phyloP scores from a whole-genome alignment of 2,113 vertebrate species.

The Dinomys branickii region DNA sequence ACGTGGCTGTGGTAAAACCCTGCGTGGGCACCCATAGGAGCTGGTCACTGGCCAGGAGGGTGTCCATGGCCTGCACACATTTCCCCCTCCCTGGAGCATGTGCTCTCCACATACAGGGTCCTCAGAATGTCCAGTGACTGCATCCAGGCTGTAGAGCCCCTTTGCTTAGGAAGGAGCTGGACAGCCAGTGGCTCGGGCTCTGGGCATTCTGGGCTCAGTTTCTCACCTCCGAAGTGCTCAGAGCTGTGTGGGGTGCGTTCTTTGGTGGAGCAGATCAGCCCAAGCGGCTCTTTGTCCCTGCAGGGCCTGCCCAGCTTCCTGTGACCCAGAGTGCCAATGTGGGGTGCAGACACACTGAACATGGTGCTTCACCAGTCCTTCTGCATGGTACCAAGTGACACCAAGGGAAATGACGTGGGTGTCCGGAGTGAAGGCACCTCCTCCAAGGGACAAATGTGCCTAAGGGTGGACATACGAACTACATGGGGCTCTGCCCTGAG shows the following conservation, averaged over 20 bases:
- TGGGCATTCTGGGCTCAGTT: no score
- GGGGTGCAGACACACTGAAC: not conserved
- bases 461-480: rapidly evolving
- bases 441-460: not conserved
- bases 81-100: no score
- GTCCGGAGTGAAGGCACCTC: not conserved
- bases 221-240: not conserved
- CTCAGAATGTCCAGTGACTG: no score
- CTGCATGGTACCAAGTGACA: not conserved
- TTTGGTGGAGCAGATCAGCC: not conserved
- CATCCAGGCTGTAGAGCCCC: no score
- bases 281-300: not conserved
- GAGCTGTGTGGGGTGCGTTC: not conserved
- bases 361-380: not conserved
- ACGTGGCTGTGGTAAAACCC: no score
- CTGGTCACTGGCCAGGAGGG: no score
- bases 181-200: no score
- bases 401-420: not conserved
- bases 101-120: no score
- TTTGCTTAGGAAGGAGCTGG: no score
- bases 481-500: not conserved
- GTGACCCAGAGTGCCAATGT: not conserved
- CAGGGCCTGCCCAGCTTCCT: not conserved
- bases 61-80: no score
- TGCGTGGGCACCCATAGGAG: no score